Base-by-base conservation (phyloP, 2,888 invertebrate species). In the Pyrrhia umbra region DNA sequence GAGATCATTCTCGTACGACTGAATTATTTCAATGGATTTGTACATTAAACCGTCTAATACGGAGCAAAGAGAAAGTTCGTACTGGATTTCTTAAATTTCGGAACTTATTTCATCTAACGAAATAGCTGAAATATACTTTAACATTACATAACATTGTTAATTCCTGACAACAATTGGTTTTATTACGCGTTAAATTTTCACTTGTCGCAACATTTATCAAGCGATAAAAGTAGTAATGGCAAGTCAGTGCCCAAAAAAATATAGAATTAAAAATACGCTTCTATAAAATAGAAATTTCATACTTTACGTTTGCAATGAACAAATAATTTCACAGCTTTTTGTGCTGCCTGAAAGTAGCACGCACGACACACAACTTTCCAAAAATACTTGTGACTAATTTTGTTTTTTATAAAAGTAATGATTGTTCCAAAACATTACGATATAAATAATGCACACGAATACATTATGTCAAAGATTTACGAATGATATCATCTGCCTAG, bases 331-430 rank as follows among this genome's bases (percentile, higher is more conserved):
- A 65, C 51, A 51, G 65, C 42, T 37, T 65, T 64, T 65, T 59
- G 49, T 49, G 42, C 39, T 1, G 40, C 46, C 15, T 47, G n/a
- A 66, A 62, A 56, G 40, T 46, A 23, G 59, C 42, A 46, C 45
- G 15, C n/a, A n/a, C n/a, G n/a, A 16, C 46, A 45, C 20, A 43
- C 21, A 54, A 67, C 67, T 75, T 71, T 70, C 58, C 42, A 47
- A 58, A 61, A 75, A 52, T 40, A 46, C 20, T 58, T 65, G 25
- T n/a, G 30, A 34, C 47, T 34, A 20, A 23, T 43, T 52, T 43
- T 0, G 25, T 43, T 40, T 37, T 20, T 30, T 23, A 23, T 2
- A 43, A 50, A 39, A 42, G 10, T 3, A 16, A 8, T 56, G 8
- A 51, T 46, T 56, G 45, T 42, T 21, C 16, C 5, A 18, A 18